Evolutionary conservation across 1,140 invertebrate genomes (phyloP).

Genomic region (Ylistrum balloti): DNA sequence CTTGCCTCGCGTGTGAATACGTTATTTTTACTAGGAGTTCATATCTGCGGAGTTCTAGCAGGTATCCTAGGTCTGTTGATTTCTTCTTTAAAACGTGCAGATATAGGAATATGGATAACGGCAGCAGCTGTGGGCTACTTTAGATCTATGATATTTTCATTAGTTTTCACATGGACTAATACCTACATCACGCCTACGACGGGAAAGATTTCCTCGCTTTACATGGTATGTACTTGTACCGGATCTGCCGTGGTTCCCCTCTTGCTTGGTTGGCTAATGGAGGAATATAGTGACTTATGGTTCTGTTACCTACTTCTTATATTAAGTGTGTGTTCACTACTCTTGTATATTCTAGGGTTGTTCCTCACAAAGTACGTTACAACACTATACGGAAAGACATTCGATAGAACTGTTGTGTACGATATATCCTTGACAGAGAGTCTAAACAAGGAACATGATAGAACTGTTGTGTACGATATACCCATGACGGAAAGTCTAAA

Average conservation of each 20-base stretch:
- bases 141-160: constrained; percentile 42
- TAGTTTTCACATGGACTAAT: constrained; percentile 43
- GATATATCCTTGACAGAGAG: background rate
- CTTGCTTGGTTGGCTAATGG: constrained; percentile 31
- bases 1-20: background rate
- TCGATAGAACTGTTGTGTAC: background rate
- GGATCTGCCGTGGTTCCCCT: background rate
- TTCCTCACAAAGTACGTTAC: background rate
- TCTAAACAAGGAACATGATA: background rate
- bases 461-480: background rate
- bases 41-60: background rate
- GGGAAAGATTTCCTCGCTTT: constrained; percentile 37
- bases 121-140: constrained; percentile 12
- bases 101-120: constrained; percentile 41
- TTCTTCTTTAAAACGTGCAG: background rate
- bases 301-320: background rate
- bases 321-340: background rate
- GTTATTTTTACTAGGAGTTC: background rate
- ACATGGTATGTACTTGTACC: constrained; percentile 5
- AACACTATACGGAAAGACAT: background rate
- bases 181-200: constrained; percentile 2
- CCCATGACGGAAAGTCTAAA: background rate
- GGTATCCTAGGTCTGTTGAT: background rate
- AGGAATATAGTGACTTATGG: background rate
- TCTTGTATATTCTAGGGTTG: background rate